phyloP scores from a whole-genome alignment of 2,888 invertebrate genomes.

The Platynereis dumerilii region DNA sequence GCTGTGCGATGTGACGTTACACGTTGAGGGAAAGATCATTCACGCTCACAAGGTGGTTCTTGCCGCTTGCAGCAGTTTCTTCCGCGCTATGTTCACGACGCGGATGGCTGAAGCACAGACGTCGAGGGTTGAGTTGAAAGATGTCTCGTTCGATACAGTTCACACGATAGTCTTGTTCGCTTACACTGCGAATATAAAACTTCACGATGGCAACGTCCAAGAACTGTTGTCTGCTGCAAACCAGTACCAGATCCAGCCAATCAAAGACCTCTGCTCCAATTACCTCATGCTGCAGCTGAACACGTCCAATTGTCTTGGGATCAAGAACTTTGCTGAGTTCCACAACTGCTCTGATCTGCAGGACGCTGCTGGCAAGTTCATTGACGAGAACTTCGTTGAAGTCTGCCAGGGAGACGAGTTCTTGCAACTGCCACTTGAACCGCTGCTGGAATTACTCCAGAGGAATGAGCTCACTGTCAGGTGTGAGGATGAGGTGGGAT shows the following conservation, averaged over 20 bases:
- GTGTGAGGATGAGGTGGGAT: conserved; percentile 15
- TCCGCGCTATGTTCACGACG: conserved; percentile 52
- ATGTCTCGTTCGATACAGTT: conserved; percentile 6
- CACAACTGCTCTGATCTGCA: conserved; percentile 6
- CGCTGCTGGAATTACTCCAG: neutral
- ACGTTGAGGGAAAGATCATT: conserved; percentile 2
- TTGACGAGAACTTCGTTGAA: conserved; percentile 6
- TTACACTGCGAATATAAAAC: conserved; percentile 14
- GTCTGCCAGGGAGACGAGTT: conserved; percentile 10
- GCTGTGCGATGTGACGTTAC: conserved; percentile 16
- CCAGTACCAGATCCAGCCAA: conserved; percentile 15
- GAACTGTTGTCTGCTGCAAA: conserved; percentile 14
- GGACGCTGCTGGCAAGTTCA: neutral
- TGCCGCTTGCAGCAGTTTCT: conserved; percentile 52
- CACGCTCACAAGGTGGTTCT: conserved; percentile 13
- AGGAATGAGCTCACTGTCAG: conserved; percentile 1
- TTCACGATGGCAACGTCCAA: conserved; percentile 14
- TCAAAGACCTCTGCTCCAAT: conserved; percentile 11
- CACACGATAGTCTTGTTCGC: conserved; percentile 1
- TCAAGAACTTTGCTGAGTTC: conserved; percentile 11
- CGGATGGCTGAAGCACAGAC: conserved; percentile 13
- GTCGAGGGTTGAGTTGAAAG: conserved; percentile 9
- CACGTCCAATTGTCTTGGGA: conserved; percentile 4
- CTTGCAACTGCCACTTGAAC: neutral
- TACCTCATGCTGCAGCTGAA: conserved; percentile 4